Evolutionary conservation across 2,888 invertebrate species (phyloP).

Genomic region (Noctua janthe): DNA sequence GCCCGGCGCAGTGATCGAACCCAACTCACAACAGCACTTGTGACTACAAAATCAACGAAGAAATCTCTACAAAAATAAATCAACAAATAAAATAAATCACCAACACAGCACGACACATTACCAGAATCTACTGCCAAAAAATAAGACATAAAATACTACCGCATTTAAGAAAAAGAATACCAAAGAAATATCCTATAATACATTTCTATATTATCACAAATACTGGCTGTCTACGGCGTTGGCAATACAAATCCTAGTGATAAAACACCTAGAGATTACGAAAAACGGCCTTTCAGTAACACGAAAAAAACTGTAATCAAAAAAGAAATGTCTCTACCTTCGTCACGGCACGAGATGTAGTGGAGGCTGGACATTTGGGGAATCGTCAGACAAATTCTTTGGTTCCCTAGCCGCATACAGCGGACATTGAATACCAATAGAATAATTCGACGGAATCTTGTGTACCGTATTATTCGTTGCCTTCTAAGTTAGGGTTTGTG

Average conservation of each 20-base stretch:
- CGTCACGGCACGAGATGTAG: conserved; percentile 52
- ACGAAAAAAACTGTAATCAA: conserved; percentile 54
- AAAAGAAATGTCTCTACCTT: conserved; percentile 57
- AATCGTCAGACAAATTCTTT: conserved; percentile 57
- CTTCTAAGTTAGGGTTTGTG: conserved; percentile 18
- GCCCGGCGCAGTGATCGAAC: background rate
- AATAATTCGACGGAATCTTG: conserved; percentile 71
- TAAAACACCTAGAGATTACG: conserved; percentile 57
- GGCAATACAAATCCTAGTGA: conserved; percentile 47
- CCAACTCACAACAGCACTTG: background rate
- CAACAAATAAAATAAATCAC: conserved; percentile 38
- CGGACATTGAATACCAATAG: conserved; percentile 66
- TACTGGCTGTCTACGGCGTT: conserved; percentile 30
- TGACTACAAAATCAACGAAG: background rate
- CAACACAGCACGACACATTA: conserved; percentile 16
- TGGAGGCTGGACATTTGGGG: conserved; percentile 41
- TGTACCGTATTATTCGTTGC: conserved; percentile 63
- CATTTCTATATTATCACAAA: conserved; percentile 49
- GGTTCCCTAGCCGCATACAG: conserved; percentile 32
- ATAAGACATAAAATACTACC: conserved; percentile 38
- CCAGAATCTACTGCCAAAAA: conserved; percentile 43
- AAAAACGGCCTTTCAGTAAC: conserved; percentile 30
- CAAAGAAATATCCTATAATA: conserved; percentile 41
- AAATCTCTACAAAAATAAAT: background rate
- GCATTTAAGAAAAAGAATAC: conserved; percentile 38